These are phyloP conservation scores for Acanthacorydalis orientalis DNA, from an alignment of 2,888 invertebrate species.

Conservation along the genomic window DNA sequence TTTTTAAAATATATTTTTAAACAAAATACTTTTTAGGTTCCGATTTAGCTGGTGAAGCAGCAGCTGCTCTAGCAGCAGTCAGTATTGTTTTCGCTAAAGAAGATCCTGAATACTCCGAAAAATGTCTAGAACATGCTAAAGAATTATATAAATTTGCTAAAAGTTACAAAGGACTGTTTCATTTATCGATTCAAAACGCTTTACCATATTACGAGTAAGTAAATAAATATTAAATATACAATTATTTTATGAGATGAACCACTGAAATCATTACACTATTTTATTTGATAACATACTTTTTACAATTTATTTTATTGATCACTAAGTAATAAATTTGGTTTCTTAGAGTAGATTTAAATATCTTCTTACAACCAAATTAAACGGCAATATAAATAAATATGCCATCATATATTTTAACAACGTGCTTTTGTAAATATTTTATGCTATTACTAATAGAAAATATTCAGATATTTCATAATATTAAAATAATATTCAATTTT, in stretches of 20 bases:
- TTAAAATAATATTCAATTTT: too few species aligned
- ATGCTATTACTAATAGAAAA: too few species aligned
- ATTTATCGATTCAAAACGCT: conserved; percentile 31
- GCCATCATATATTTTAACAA: too few species aligned
- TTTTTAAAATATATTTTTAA: not conserved
- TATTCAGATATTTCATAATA: too few species aligned
- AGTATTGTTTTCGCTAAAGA: conserved; percentile 29
- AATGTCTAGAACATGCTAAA: conserved; percentile 28
- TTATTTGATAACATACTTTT: too few species aligned
- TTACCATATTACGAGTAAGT: conserved; percentile 31
- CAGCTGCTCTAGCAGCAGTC: conserved; percentile 37
- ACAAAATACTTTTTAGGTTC: conserved; percentile 23
- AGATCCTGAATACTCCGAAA: conserved; percentile 25
- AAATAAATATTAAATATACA: not conserved
- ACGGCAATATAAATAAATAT: too few species aligned
- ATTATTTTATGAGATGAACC: not conserved
- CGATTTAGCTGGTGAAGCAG: conserved; percentile 40
- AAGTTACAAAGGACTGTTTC: conserved; percentile 29
- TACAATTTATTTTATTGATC: too few species aligned
- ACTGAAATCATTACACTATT: not conserved
- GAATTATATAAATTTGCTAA: conserved; percentile 34
- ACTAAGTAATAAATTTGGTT: too few species aligned
- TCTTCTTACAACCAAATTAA: too few species aligned
- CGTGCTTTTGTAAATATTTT: too few species aligned
- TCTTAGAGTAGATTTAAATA: too few species aligned